Conservation (phyloP, 2,113 vertebrate genomes). For the Grantiella picta region DNA sequence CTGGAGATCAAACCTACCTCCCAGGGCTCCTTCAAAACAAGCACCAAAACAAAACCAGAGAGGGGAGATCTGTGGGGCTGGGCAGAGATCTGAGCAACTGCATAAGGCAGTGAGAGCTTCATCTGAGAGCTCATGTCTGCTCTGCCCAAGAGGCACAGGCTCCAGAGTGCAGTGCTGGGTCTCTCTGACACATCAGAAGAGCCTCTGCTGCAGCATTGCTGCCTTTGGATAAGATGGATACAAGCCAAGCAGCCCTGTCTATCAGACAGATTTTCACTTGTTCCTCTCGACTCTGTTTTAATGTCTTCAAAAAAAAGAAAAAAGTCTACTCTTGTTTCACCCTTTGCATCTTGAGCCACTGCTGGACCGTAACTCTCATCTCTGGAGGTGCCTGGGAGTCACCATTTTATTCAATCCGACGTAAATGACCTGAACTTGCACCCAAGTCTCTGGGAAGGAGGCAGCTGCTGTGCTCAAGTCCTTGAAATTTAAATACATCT, state of each 20-base stretch:
- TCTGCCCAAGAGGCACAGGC: constrained; percentile 31
- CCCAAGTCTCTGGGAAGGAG: not conserved
- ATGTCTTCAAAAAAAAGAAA: not conserved
- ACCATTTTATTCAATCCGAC: not conserved
- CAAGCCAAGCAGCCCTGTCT: not conserved
- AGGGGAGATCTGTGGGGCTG: not conserved
- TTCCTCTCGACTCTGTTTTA: constrained; percentile 1
- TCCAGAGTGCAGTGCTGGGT: constrained; percentile 15
- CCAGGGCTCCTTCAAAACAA: constrained; percentile 12
- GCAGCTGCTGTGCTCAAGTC: not conserved
- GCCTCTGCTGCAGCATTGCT: constrained; percentile 11
- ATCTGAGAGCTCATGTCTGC: constrained; percentile 7
- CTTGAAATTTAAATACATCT: not conserved
- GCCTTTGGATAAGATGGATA: constrained; percentile 46
- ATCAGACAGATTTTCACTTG: constrained; percentile 4
- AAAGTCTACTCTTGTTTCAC: not conserved
- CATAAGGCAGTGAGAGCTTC: not conserved
- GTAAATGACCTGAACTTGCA: not conserved
- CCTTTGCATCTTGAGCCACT: not conserved
- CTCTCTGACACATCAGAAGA: constrained; percentile 49
- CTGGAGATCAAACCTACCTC: not conserved
- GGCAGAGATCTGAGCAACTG: constrained; percentile 31
- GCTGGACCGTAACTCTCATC: not conserved
- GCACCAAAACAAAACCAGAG: constrained; percentile 31
- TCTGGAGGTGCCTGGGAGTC: not conserved